A percentile compares a stretch with the other conserved stretches of the same genome.
Evolutionary conservation across 1,140 invertebrate genomes (phyloP).

Genomic region (Saccostrea cuccullata): DNA sequence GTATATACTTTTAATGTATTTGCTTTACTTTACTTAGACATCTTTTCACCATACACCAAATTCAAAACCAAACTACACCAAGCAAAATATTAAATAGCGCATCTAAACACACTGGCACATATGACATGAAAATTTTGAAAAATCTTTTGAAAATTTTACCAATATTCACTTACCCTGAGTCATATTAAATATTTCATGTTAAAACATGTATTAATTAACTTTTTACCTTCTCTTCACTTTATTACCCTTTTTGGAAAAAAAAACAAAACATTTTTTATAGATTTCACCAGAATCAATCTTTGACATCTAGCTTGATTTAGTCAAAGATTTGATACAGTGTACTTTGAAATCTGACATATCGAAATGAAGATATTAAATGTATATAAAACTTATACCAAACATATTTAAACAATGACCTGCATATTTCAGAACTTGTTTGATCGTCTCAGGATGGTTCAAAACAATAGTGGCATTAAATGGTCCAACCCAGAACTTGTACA

Average conservation of each 20-base stretch:
- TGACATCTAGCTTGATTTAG: no score
- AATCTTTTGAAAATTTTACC: no score
- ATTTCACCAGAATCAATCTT: no score
- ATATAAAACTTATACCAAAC: no score
- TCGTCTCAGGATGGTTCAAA: conserved; percentile 59
- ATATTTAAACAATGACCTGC: conserved; percentile 20
- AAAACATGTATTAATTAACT: neutral
- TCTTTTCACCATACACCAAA: neutral
- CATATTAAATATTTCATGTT: neutral
- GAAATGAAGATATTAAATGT: no score
- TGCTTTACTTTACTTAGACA: neutral
- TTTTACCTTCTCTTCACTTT: neutral
- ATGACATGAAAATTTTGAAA: neutral
- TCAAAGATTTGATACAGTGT: no score
- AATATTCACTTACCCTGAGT: no score
- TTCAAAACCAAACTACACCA: neutral
- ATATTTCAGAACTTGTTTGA: conserved; percentile 57
- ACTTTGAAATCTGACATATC: no score
- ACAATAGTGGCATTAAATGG: conserved; percentile 51
- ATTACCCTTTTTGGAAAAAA: neutral
- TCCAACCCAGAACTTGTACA: conserved; percentile 57
- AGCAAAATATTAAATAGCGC: neutral
- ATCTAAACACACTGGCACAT: neutral
- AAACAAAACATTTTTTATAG: no score
- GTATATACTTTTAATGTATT: neutral